Evolutionary conservation across 1,140 invertebrate genomes (phyloP), one percentile per base, ranked within the genome.

Genomic region (Metopolophium dirhodum): DNA sequence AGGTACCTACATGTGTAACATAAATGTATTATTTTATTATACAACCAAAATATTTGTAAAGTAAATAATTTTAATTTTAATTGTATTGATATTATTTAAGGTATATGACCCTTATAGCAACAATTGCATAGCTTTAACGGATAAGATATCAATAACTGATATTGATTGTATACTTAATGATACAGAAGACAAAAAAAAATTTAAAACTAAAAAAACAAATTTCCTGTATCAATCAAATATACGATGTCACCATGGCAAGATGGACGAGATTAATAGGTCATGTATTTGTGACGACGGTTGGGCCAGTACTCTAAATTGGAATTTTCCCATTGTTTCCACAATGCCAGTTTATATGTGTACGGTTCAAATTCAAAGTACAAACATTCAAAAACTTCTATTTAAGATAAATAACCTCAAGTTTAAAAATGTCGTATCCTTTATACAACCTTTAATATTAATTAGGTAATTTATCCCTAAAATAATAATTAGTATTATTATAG

Each of bases 351-450:
- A 61, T 37, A 90, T 41, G 88, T 90, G 51, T 37, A 41, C 88
- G 7, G 20, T 57, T 57, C 9, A 41, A 57, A 41, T 61, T 9
- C 51, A 37, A 41, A 41, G 11, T 2, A 61, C 14, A 61, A 26
- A 26, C 0, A 30, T 37, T 11, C 26, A 4, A 37, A 57, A 57
- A 23, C 1, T 22, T 61, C 51, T 57, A 30, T 7, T 54, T 11
- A 14, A 23, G 37, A 37, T 41, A 2, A 8, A 35, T 23, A 41
- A 51, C 22, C 8, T 54, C 23, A 23, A 23, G 0, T 23, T 0
- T 1, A 57, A 37, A 26, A 61, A 90, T 57, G 6, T 57, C 8
- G 87, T 89, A 90, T 90, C 88, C 88, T 90, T 90, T 61, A 90
- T 54, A 61, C 7, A n/a, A 54, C 20, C 61, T 14, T 77, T n/a